phyloP scores from a whole-genome alignment of 2,888 invertebrate genomes.

The Trichopria drosophilae region DNA sequence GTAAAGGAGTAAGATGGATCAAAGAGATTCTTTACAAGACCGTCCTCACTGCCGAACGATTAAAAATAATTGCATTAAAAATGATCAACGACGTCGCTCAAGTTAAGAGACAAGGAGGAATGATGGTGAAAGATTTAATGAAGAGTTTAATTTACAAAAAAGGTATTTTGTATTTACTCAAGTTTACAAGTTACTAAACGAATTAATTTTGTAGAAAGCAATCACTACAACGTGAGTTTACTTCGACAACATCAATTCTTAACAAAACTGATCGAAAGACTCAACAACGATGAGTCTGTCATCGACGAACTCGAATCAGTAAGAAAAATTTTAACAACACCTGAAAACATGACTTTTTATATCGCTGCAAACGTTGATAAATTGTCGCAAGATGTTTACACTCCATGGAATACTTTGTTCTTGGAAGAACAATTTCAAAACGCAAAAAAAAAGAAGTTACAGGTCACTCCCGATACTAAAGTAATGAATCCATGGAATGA shows the following conservation, averaged over 20 bases:
- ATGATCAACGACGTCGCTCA: constrained; percentile 80
- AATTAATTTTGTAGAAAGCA: constrained; percentile 64
- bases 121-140: constrained; percentile 67
- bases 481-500: constrained; percentile 55
- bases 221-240: constrained; percentile 71
- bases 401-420: constrained; percentile 65
- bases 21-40: constrained; percentile 74
- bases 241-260: constrained; percentile 79
- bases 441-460: constrained; percentile 55
- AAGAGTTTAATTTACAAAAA: constrained; percentile 64
- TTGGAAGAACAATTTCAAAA: too few relatives aligned
- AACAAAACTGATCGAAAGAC: constrained; percentile 65
- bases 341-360: constrained; percentile 70
- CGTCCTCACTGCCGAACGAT: constrained; percentile 71
- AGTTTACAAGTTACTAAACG: not conserved
- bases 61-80: constrained; percentile 78
- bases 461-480: constrained; percentile 59
- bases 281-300: constrained; percentile 61
- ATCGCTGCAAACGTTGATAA: constrained; percentile 72
- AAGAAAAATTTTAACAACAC: constrained; percentile 64
- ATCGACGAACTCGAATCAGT: constrained; percentile 62
- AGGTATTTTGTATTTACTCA: constrained; percentile 56
- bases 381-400: constrained; percentile 61
- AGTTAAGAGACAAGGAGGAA: constrained; percentile 72
- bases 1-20: constrained; percentile 74